phyloP scores from a whole-genome alignment of 2,888 invertebrate genomes.

The Pyralis farinalis region DNA sequence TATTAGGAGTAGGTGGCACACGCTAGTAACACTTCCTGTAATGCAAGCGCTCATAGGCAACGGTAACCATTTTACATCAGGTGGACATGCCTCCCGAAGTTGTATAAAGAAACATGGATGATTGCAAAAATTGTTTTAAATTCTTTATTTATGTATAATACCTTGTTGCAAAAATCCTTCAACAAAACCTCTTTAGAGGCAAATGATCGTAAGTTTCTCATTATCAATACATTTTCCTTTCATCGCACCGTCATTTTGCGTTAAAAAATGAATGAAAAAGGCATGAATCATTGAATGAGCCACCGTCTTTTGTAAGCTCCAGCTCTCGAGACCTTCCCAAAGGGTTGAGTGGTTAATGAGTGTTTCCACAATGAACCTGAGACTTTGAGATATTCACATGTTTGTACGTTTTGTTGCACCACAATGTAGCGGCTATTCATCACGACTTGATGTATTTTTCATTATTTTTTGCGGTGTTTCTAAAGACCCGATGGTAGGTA shows the following conservation, averaged over 20 bases:
- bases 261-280: conserved; percentile 12
- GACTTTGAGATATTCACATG: conserved; percentile 16
- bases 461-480: conserved; percentile 3
- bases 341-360: conserved; percentile 63
- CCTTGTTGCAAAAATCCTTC: no score
- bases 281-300: conserved; percentile 37
- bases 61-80: no score
- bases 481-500: neutral
- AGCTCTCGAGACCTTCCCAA: conserved; percentile 25
- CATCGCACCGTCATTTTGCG: neutral
- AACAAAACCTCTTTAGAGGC: no score
- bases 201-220: no score
- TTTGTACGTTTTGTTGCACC: conserved; percentile 29
- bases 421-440: conserved; percentile 11
- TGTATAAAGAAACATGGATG: no score
- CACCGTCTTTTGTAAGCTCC: conserved; percentile 43
- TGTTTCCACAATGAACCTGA: conserved; percentile 32
- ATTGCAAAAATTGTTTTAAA: no score
- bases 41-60: no score
- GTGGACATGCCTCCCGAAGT: no score
- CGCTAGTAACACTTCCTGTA: no score
- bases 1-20: no score
- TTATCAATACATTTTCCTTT: neutral
- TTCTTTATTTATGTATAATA: neutral
- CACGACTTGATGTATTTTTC: conserved; percentile 3